Evolutionary conservation across 1,140 invertebrate genomes (phyloP).

Genomic region (Dendroctonus ponderosae): DNA sequence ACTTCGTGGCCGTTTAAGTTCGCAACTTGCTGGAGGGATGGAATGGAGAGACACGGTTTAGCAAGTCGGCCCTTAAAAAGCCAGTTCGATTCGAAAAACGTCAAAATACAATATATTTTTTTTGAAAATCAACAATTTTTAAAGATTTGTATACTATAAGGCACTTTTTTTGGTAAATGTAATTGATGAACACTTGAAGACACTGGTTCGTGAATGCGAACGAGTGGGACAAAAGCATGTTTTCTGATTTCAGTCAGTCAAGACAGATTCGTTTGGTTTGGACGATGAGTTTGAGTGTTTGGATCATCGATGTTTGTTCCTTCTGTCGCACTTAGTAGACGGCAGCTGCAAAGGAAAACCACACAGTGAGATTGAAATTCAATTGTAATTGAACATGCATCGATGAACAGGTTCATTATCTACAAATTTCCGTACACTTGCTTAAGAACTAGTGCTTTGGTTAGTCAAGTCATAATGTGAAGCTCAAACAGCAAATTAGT

Average conservation of each 20-base stretch:
- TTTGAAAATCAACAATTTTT: no score
- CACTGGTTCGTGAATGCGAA: constrained; percentile 33
- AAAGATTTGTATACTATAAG: constrained; percentile 42
- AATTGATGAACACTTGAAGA: constrained; percentile 41
- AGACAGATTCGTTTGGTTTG: background rate
- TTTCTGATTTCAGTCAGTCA: constrained; percentile 40
- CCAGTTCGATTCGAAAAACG: background rate
- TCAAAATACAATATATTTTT: constrained; percentile 8
- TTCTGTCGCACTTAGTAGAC: constrained; percentile 42
- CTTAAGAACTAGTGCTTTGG: no score
- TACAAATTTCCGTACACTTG: no score
- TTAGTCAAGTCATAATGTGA: no score
- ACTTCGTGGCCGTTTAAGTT: constrained; percentile 11
- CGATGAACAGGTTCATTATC: no score
- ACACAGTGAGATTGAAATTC: no score
- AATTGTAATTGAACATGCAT: no score
- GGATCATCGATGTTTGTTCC: constrained; percentile 27
- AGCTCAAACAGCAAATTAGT: no score
- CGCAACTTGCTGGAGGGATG: constrained; percentile 1
- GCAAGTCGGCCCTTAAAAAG: constrained; percentile 7
- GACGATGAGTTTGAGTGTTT: constrained; percentile 1
- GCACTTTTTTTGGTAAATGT: constrained; percentile 35
- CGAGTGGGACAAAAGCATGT: constrained; percentile 32
- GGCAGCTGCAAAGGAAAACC: constrained; percentile 41
- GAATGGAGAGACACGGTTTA: constrained; percentile 33